A percentile compares a stretch with the other conserved stretches of the same genome.
phyloP scores from a whole-genome alignment of 2,888 invertebrate species.

The Blastobasis lacticolella region DNA sequence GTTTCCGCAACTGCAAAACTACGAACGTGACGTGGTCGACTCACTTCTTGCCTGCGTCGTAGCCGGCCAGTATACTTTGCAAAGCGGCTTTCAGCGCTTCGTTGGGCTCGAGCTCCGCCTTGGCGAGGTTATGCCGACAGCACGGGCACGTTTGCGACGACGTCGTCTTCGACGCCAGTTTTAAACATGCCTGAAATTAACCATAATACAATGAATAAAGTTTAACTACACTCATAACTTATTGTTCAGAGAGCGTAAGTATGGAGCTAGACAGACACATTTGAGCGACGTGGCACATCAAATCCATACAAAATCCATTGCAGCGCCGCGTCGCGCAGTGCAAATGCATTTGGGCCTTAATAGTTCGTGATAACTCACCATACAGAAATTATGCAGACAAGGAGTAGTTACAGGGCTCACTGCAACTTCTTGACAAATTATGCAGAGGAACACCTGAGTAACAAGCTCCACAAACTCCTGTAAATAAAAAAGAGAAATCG shows the following conservation, averaged over 20 bases:
- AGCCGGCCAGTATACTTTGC: constrained; percentile 79
- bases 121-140: constrained; percentile 78
- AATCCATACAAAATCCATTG: too few species aligned
- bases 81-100: constrained; percentile 71
- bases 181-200: constrained; percentile 74
- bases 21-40: not conserved
- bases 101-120: constrained; percentile 73
- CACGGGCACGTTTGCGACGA: constrained; percentile 78
- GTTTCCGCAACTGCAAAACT: too few species aligned
- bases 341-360: too few species aligned
- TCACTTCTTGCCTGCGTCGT: constrained; percentile 65
- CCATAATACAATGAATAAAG: not conserved
- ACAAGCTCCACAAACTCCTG: constrained; percentile 77
- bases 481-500: not conserved
- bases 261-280: too few species aligned
- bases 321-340: too few species aligned
- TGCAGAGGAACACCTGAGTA: constrained; percentile 81
- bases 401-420: constrained; percentile 81
- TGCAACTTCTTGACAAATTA: constrained; percentile 85
- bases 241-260: too few species aligned
- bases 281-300: too few species aligned
- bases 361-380: constrained; percentile 55
- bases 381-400: constrained; percentile 85
- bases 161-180: constrained; percentile 77
- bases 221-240: too few species aligned